Evolutionary conservation across 2,797 vertebrate genomes (phyloP).

Genomic region (Clarias laeviceps): DNA sequence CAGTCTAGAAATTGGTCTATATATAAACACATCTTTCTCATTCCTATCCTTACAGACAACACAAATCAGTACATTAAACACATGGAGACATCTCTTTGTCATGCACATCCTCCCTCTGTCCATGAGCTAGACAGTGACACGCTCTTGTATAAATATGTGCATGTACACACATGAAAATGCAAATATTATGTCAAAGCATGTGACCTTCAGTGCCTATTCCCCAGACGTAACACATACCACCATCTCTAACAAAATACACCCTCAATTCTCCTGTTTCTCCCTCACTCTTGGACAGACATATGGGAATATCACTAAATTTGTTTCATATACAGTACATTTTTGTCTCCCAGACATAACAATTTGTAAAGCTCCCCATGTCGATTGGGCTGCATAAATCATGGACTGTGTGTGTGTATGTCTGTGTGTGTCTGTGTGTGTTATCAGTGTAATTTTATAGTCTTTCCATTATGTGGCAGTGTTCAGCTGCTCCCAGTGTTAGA

Average conservation of each 20-base stretch:
- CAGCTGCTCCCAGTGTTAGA: slow-evolving; percentile 58
- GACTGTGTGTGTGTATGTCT: background rate
- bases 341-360: background rate
- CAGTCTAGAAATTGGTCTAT: slow-evolving; percentile 37
- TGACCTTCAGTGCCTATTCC: slow-evolving; percentile 11
- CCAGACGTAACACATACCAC: slow-evolving; percentile 16
- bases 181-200: slow-evolving; percentile 14
- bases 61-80: slow-evolving; percentile 29
- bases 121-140: slow-evolving; percentile 30
- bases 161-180: background rate
- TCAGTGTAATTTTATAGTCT: slow-evolving; percentile 68
- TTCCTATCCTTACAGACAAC: slow-evolving; percentile 16
- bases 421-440: slow-evolving; percentile 46
- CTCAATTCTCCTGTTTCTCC: background rate
- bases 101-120: slow-evolving; percentile 26
- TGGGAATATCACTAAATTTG: background rate
- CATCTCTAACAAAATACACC: background rate
- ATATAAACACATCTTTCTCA: slow-evolving; percentile 28
- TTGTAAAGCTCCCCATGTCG: background rate
- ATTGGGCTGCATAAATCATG: background rate
- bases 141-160: background rate
- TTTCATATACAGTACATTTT: background rate
- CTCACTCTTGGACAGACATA: slow-evolving; percentile 11
- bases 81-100: slow-evolving; percentile 35
- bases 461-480: slow-evolving; percentile 77